phyloP scores from a whole-genome alignment of 2,797 vertebrate species.

The Xerus rutilus region DNA sequence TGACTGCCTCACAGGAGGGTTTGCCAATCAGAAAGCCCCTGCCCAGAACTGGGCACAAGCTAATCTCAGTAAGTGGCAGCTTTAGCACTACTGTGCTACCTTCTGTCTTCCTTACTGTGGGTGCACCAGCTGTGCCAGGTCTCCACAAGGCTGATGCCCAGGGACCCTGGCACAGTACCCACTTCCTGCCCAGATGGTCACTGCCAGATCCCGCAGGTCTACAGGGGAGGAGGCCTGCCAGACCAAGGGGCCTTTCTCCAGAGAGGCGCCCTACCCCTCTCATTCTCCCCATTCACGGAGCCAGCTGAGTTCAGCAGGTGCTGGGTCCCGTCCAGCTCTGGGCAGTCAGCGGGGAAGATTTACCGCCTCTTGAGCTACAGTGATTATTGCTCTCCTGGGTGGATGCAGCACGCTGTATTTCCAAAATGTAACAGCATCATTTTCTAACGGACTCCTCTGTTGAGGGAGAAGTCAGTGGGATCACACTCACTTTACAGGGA shows the following conservation, averaged over 20 bases:
- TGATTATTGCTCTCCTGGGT: conserved; percentile 68
- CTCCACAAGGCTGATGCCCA: neutral
- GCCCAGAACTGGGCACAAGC: neutral
- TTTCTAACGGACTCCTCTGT: neutral
- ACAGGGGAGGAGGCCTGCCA: neutral
- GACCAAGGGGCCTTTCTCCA: neutral
- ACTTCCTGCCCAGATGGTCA: neutral
- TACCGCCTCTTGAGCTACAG: conserved; percentile 63
- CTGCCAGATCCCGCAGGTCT: neutral
- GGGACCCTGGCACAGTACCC: neutral
- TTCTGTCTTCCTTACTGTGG: neutral
- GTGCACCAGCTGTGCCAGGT: neutral
- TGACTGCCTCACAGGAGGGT: too few relatives aligned
- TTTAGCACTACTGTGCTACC: accelerated
- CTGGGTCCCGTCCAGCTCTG: conserved; percentile 49
- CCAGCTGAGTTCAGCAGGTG: neutral
- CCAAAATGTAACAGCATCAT: neutral
- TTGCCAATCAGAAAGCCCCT: neutral
- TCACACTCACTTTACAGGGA: neutral
- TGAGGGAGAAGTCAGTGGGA: neutral
- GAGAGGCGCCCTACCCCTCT: accelerated
- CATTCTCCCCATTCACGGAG: accelerated
- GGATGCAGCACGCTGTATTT: conserved; percentile 13
- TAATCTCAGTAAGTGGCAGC: neutral
- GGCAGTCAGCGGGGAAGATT: conserved; percentile 67